A percentile compares a stretch with the other conserved stretches of the same genome.
phyloP scores from a whole-genome alignment of 2,888 invertebrate genomes.

The Lasius fuliginosus region DNA sequence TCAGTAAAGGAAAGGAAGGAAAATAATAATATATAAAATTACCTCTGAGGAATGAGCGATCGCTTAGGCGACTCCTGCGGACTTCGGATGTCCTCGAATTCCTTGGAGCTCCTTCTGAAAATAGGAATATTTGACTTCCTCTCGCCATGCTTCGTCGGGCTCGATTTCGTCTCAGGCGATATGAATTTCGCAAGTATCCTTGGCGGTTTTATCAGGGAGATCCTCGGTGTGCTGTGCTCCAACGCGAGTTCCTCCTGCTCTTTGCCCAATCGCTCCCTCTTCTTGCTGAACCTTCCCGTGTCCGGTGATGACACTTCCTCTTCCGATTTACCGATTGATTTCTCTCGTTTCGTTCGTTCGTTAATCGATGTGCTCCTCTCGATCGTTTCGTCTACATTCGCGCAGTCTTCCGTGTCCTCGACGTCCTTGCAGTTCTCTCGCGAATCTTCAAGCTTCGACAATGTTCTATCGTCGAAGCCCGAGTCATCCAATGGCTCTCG shows the following conservation, averaged over 20 bases:
- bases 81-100: slow-evolving; percentile 84
- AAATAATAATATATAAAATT: neutral
- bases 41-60: slow-evolving; percentile 85
- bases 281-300: slow-evolving; percentile 64
- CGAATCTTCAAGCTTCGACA: slow-evolving; percentile 40
- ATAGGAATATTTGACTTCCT: slow-evolving; percentile 84
- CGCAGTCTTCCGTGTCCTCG: slow-evolving; percentile 41
- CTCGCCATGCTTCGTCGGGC: slow-evolving; percentile 78
- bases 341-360: slow-evolving; percentile 73
- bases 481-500: slow-evolving; percentile 56
- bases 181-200: slow-evolving; percentile 77
- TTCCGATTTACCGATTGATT: slow-evolving; percentile 50
- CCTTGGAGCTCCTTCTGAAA: slow-evolving; percentile 81
- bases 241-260: slow-evolving; percentile 65
- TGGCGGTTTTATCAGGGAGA: slow-evolving; percentile 81
- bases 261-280: slow-evolving; percentile 64
- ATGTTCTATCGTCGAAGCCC: slow-evolving; percentile 34
- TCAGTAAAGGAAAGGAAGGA: neutral
- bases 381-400: slow-evolving; percentile 53
- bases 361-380: slow-evolving; percentile 59
- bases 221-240: slow-evolving; percentile 67
- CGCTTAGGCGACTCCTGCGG: slow-evolving; percentile 83
- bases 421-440: slow-evolving; percentile 21
- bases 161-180: slow-evolving; percentile 66
- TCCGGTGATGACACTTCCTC: slow-evolving; percentile 67